Base-by-base conservation (phyloP, 2,888 invertebrate genomes). In the Agapostemon virescens region DNA sequence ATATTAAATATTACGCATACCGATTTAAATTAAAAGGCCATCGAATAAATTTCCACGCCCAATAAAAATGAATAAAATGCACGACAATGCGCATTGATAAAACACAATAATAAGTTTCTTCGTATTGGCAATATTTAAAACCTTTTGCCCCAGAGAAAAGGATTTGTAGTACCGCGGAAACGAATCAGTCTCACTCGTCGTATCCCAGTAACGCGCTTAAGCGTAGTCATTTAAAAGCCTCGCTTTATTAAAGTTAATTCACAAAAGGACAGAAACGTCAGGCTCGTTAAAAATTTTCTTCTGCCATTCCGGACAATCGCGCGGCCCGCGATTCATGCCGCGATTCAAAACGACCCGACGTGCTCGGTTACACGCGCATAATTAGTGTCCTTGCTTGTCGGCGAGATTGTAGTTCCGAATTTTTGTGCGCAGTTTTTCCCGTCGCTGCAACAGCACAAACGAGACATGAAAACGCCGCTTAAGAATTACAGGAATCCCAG, bases 221-320 rank as follows among this genome's bases (percentile, higher is more conserved):
- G 26, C 17, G 36, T 20, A 2, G 69, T 40, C 67, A 4, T 66
- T 69, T 45, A 40, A 73, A 73, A 55, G 38, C 20, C n/a, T 9
- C 23, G 40, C 79, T 68, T 42, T 52, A 38, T 63, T 40, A 69
- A 66, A 38, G 69, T 66, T 75, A 78, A 76, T 78, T 64, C 69
- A 40, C 69, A 69, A 70, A 79, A 70, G 55, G 55, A 52, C 40
- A 26, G 11, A 38, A 20, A 55, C 45, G 40, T 69, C 40, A n/a
- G 13, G 73, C 79, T 80, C 80, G 73, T 80, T 80, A 80, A 80
- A 80, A 80, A 79, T 66, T 69, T 58, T 69, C 66, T 69, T 13
- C 33, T 17, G 30, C 40, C n/a, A 20, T 55, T 30, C 52, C 58
- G 23, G 30, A 45, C 69, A 52, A 79, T 79, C 49, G 33, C 36